These are phyloP conservation scores for Caenorhabditis inopinata DNA, from an alignment of 1,140 invertebrate genomes.

Conservation along the genomic window DNA sequence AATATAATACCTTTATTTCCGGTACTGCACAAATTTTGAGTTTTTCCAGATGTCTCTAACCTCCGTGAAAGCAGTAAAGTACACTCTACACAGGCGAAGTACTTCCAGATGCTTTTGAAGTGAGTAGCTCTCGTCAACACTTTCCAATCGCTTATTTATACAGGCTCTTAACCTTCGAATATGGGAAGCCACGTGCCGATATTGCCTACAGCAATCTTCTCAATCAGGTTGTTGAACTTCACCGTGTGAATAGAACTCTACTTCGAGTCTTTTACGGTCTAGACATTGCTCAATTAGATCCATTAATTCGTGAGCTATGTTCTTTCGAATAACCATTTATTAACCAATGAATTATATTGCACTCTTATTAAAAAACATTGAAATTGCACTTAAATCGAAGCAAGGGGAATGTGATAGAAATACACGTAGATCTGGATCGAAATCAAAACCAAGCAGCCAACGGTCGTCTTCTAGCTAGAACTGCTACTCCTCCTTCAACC, in stretches of 20 bases:
- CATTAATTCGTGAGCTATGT: background rate
- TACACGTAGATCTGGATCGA: constrained; percentile 22
- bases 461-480: no score
- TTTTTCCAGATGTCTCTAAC: background rate
- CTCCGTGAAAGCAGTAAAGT: background rate
- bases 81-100: background rate
- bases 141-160: no score
- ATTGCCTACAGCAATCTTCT: constrained; percentile 10
- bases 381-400: background rate
- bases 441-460: constrained; percentile 15
- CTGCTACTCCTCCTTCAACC: constrained; percentile 19
- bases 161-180: constrained; percentile 4
- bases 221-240: background rate
- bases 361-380: background rate
- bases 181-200: background rate
- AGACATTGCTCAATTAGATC: constrained; percentile 25
- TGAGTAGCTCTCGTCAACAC: background rate
- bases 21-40: no score
- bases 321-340: constrained; percentile 27
- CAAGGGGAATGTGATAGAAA: background rate
- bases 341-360: constrained; percentile 1
- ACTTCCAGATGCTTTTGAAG: constrained; percentile 26
- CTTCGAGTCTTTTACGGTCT: constrained; percentile 6
- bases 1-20: no score
- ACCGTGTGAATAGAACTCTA: background rate